These are phyloP conservation scores for Melipona beecheii DNA, from an alignment of 2,888 invertebrate species.

Conservation along the genomic window DNA sequence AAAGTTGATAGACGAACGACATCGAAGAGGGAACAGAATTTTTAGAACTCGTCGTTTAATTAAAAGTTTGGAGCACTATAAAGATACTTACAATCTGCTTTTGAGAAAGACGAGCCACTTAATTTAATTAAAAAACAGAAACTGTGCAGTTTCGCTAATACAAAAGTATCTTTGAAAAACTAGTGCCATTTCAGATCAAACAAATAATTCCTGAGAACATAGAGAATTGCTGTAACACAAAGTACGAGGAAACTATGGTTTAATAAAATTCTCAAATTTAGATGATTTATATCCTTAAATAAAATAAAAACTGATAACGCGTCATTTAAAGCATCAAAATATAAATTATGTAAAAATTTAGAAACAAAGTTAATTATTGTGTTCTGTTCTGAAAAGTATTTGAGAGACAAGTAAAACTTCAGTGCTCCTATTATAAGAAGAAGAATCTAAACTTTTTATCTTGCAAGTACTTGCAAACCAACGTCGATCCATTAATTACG, in stretches of 20 bases:
- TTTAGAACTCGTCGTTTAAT: no score
- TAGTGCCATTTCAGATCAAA: conserved; percentile 48
- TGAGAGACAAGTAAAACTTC: conserved; percentile 31
- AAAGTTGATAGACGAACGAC: no score
- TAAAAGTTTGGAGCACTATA: conserved; percentile 41
- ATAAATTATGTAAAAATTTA: conserved; percentile 37
- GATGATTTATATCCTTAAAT: conserved; percentile 52
- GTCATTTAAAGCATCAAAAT: conserved; percentile 27
- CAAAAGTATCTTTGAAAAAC: conserved; percentile 20
- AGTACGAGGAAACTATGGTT: conserved; percentile 67
- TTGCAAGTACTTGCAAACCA: conserved; percentile 49
- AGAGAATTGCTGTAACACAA: conserved; percentile 50
- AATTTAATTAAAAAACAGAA: conserved; percentile 53
- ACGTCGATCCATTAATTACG: conserved; percentile 54
- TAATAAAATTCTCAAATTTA: conserved; percentile 66
- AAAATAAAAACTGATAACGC: conserved; percentile 44
- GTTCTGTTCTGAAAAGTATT: neutral
- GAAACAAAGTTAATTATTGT: conserved; percentile 30
- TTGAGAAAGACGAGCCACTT: conserved; percentile 53
- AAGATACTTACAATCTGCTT: conserved; percentile 36
- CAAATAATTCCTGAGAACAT: conserved; percentile 63
- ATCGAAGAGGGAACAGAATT: no score
- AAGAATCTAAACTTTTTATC: conserved; percentile 40
- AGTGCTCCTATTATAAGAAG: conserved; percentile 29
- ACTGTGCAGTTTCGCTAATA: conserved; percentile 28